Base-by-base conservation (phyloP, 2,888 invertebrate species). In the Plagodis dolabraria region DNA sequence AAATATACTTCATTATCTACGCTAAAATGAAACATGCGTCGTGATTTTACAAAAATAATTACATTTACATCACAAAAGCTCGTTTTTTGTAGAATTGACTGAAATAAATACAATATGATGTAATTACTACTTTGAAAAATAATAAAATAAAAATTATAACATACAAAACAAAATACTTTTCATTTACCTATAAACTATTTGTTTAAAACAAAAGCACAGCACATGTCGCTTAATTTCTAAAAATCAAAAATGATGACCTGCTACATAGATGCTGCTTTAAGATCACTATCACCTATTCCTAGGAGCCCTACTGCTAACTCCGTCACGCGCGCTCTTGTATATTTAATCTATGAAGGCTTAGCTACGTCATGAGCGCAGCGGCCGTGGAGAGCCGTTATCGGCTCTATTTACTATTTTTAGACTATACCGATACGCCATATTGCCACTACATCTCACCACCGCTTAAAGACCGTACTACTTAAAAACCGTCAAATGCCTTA, bases 181-280 rank as follows among this genome's bases (percentile, higher is more conserved):
- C 82, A 89, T 86, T 89, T 86, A 86, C 83, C 84, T 90, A 89
- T 73, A 80, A 82, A 83, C 88, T 90, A 91, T 82, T 80, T 85
- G 81, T 89, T 91, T 90, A 91, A 92, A 92, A 92, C 90, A 87
- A 90, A 92, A 92, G 90, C 92, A 92, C 92, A 92, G 92, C 92
- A 92, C 92, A 89, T 91, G 86, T 92, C 91, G 91, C 92, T 92
- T 92, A 92, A 77, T 78, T 80, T 79, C 87, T 87, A 88, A 75
- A 79, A 87, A 87, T 85, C 85, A 85, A 22, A 89, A 87, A 86
- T 88, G 83, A 87, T 75, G 82, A 86, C 82, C 89, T 89, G 87
- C 79, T 76, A 83, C 76, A 83, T 84, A 83, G 76, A 83, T 84
- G 82, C 82, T 82, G 87, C 75, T 77, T 76, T 79, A 81, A 80